These are phyloP conservation scores for Oscheius sp. DNA, from an alignment of 2,888 invertebrate genomes.

Conservation along the genomic window DNA sequence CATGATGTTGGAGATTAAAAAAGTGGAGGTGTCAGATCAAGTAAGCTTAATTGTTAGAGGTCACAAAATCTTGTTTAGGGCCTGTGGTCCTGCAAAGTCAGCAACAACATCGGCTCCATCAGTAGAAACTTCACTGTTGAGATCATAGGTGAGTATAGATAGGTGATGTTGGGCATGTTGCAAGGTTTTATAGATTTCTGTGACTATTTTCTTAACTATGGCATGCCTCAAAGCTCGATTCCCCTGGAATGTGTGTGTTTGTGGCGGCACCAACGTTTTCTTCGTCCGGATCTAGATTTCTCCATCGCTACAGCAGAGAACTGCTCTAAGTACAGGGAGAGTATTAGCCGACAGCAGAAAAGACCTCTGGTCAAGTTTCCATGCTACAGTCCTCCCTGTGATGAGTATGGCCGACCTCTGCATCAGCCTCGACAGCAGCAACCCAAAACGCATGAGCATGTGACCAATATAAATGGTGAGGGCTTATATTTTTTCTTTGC, in stretches of 20 bases:
- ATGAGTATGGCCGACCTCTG: constrained; percentile 29
- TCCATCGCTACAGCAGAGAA: constrained; percentile 43
- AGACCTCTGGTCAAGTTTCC: constrained; percentile 46
- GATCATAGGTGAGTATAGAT: constrained; percentile 69
- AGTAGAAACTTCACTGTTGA: constrained; percentile 71
- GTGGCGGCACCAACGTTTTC: constrained; percentile 59
- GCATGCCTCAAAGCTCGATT: constrained; percentile 46
- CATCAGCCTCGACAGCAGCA: background rate
- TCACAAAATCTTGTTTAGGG: constrained; percentile 56
- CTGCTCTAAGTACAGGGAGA: constrained; percentile 54
- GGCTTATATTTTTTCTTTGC: constrained; percentile 36
- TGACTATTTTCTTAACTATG: constrained; percentile 63
- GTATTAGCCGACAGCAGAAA: constrained; percentile 45
- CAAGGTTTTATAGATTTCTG: constrained; percentile 67
- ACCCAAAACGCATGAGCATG: constrained; percentile 29
- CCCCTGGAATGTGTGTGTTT: constrained; percentile 70
- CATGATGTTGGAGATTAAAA: constrained; percentile 63
- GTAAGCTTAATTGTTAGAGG: constrained; percentile 37
- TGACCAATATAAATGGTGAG: constrained; percentile 9
- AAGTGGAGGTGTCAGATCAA: constrained; percentile 68
- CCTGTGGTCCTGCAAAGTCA: constrained; percentile 71
- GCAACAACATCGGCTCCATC: constrained; percentile 68
- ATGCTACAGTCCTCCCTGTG: constrained; percentile 52
- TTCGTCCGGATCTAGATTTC: constrained; percentile 55
- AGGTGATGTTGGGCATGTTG: constrained; percentile 8